Evolutionary conservation across 2,113 vertebrate species (phyloP).

Genomic region (Oncorhynchus masou): DNA sequence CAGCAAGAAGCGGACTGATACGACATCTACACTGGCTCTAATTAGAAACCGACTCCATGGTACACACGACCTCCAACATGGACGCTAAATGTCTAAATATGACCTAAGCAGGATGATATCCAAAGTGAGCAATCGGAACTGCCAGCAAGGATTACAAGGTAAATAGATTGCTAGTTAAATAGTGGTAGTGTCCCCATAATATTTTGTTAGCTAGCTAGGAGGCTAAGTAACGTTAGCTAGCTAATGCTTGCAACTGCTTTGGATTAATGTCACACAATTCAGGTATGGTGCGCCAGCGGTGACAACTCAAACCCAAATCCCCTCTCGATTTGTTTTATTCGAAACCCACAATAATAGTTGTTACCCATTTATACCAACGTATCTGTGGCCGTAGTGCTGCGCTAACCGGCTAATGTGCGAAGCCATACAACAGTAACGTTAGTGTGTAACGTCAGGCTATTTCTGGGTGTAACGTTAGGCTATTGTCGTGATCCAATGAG

Average conservation of each 20-base stretch:
- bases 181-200: neutral
- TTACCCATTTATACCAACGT: too few relatives aligned
- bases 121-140: constrained; percentile 32
- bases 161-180: constrained; percentile 4
- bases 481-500: too few relatives aligned
- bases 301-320: neutral
- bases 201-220: constrained; percentile 2
- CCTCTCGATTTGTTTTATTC: neutral
- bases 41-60: neutral
- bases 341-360: too few relatives aligned
- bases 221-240: neutral
- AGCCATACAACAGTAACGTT: too few relatives aligned
- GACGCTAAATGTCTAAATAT: constrained; percentile 54
- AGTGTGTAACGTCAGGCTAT: too few relatives aligned
- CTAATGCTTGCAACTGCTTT: neutral
- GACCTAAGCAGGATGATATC: constrained; percentile 60
- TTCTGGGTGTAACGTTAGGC: too few relatives aligned
- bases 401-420: too few relatives aligned
- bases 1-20: neutral
- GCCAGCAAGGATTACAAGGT: constrained; percentile 61
- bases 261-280: too few relatives aligned
- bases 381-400: too few relatives aligned
- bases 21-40: neutral
- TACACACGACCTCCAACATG: constrained; percentile 51
- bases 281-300: neutral